Evolutionary conservation across 2,113 vertebrate genomes (phyloP), one percentile per base, ranked within the genome.

Genomic region (Prunella fulvescens): DNA sequence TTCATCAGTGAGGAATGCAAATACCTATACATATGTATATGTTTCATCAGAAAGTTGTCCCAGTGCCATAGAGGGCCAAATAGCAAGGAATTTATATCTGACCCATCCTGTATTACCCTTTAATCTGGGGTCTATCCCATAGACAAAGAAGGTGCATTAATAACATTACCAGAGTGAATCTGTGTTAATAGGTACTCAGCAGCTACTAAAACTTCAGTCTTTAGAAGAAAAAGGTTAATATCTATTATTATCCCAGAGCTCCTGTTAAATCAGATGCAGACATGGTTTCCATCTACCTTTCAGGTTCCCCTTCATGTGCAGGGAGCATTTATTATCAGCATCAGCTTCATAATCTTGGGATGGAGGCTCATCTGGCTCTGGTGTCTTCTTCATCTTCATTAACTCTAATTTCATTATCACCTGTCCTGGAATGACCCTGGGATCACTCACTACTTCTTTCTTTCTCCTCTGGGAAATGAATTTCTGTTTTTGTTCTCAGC

Each of bases 391-490:
- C 95, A 97, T 97, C 96, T 97, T 97, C 97, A 96, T 98, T 97
- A 98, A 95, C 95, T 97, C 96, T 97, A 97, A 98, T 97, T 98
- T 97, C 96, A 98, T 98, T 98, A 97, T 98, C 97, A 97, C 98
- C 98, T 98, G 94, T 98, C 96, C 98, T 88, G 89, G 95, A 91
- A 91, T 97, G 96, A 98, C 97, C 97, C 94, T 73, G 91, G 91
- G 92, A 94, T 97, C 95, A 95, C 94, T 54, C 72, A 44, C 61
- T 90, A 90, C 94, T 84, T 86, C 96, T 97, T 95, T 93, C 93
- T 87, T 84, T 87, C 72, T 92, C 98, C 97, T 94, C 57, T 74
- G 97, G 97, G 97, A 97, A 97, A 97, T 96, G 97, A 97, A 96
- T 97, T 96, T 91, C 96, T 97, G 85, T 57, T 95, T 96, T 83